A percentile compares a stretch with the other conserved stretches of the same genome.
phyloP scores from a whole-genome alignment of 2,113 vertebrate species.

The Myotis lucifugus region DNA sequence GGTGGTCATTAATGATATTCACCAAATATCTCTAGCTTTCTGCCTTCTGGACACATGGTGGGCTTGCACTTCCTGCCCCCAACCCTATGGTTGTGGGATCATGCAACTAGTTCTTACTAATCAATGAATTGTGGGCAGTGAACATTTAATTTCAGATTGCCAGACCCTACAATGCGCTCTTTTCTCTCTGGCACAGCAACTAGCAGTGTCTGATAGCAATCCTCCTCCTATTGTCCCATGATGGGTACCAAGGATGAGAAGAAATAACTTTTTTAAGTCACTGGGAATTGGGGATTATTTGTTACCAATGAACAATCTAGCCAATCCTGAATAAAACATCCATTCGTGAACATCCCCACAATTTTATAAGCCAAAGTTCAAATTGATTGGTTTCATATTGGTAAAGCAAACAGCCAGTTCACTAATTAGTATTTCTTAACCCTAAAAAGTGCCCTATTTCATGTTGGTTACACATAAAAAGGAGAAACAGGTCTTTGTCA shows the following conservation, averaged over 20 bases:
- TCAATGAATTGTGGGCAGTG: not conserved
- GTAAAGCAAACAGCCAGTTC: not conserved
- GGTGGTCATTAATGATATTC: not conserved
- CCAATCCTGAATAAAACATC: not conserved
- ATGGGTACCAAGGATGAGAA: not conserved
- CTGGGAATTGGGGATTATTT: not conserved
- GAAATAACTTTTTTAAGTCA: not conserved
- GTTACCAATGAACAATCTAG: not conserved
- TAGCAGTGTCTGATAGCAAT: not conserved
- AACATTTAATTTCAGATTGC: not conserved
- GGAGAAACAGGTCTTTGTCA: not conserved
- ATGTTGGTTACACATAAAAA: not conserved
- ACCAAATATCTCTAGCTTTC: not conserved
- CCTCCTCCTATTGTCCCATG: not conserved
- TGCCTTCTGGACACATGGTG: not conserved
- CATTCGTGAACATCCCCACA: not conserved
- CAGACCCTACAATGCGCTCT: not conserved
- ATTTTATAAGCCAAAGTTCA: not conserved
- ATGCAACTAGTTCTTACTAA: not conserved
- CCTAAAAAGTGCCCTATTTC: not conserved
- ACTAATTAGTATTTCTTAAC: constrained; percentile 32
- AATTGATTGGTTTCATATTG: not conserved
- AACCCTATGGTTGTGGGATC: not conserved
- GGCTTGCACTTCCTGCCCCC: not conserved
- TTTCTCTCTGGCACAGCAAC: not conserved